Conservation (phyloP, 2,113 vertebrate genomes). For the Struthio camelus region DNA sequence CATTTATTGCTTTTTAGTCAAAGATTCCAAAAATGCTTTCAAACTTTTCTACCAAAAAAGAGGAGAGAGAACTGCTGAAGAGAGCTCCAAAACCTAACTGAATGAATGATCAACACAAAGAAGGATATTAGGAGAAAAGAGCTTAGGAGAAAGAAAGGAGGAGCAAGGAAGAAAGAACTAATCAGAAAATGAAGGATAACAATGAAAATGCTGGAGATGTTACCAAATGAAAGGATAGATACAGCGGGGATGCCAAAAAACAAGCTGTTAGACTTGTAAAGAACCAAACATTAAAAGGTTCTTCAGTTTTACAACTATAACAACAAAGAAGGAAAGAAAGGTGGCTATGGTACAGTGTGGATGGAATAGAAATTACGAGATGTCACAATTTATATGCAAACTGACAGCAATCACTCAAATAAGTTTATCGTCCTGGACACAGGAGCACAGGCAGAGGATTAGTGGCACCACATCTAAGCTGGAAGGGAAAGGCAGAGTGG, state of each 20-base stretch:
- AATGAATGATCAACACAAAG: rapidly evolving
- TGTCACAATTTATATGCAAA: background rate
- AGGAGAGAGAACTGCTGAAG: background rate
- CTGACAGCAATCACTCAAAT: background rate
- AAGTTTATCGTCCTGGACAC: background rate
- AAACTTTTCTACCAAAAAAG: background rate
- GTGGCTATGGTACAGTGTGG: background rate
- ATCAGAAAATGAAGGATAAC: background rate
- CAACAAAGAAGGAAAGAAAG: background rate
- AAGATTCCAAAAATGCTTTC: background rate
- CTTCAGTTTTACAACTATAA: background rate
- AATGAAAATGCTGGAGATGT: background rate
- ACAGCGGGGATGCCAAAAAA: background rate
- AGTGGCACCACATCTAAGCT: background rate
- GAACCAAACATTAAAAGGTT: background rate
- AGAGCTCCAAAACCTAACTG: background rate
- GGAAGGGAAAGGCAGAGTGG: background rate
- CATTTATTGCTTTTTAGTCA: background rate
- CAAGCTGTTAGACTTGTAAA: background rate
- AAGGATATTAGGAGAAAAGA: background rate
- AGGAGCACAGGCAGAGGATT: background rate
- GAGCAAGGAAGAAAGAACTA: background rate
- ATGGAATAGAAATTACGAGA: background rate
- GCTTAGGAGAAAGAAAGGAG: background rate
- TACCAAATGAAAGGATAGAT: background rate